Evolutionary conservation across 2,113 vertebrate species (phyloP), one percentile per base, ranked within the genome.

Genomic region (Grus americana): DNA sequence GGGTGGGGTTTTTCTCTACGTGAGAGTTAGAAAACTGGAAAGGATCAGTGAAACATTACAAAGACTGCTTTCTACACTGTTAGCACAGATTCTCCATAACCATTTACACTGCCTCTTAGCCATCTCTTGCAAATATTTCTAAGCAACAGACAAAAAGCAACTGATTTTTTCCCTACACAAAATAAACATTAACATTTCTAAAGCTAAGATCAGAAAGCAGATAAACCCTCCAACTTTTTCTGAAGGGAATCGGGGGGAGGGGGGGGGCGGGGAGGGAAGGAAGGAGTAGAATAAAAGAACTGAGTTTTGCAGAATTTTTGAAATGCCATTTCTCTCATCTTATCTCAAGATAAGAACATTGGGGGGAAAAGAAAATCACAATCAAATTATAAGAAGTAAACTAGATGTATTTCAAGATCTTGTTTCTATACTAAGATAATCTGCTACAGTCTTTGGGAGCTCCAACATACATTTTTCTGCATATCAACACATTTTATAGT

Each of bases 1-100:
- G n/a, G 6, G 1, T n/a, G 44, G 0, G 24, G 50, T 15, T 42
- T 76, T 79, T 54, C 54, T 13, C 55, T 49, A 42, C 4, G 2
- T 24, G 29, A 52, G 20, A 23, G 9, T n/a, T 29, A 23, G 36
- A 80, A 75, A 50, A 71, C 29, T 50, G 15, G 55, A 70, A 70
- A 65, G 2, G 2, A 65, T 32, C 2, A 2, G 21, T 11, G 8
- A 63, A 71, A 67, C 80, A 46, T 32, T 59, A 79, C 8, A 32
- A 34, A 54, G 57, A 74, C 10, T 61, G 17, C 11, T 75, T 52
- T 57, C 36, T 36, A 44, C 57, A 55, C 19, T 46, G 15, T 24
- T 84, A 79, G 15, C 15, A 50, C 5, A 24, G 26, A 79, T 66
- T 50, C 12, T 49, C 42, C n/a, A 46, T 5, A 36, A 29, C 6